Conservation (phyloP, 2,888 invertebrate genomes). For the Drosophila meridiana region DNA sequence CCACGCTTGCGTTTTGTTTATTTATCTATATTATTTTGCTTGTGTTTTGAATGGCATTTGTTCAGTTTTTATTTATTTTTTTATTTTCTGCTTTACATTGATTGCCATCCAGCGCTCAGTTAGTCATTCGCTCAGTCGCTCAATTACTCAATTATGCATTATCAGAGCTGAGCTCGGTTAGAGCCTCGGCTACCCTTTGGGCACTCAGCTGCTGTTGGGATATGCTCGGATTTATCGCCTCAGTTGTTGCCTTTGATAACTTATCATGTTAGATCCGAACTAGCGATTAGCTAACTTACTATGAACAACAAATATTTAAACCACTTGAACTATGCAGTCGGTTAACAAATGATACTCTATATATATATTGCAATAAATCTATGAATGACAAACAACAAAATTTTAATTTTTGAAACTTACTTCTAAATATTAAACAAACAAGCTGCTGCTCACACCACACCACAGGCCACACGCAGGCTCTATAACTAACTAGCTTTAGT, state of each 20-base stretch:
- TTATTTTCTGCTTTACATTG: slow-evolving; percentile 29
- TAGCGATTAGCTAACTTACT: slow-evolving; percentile 24
- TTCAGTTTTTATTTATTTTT: slow-evolving; percentile 17
- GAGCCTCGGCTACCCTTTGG: slow-evolving; percentile 8
- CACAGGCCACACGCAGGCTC: slow-evolving; percentile 26
- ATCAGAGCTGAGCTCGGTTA: slow-evolving; percentile 11
- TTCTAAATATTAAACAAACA: neutral
- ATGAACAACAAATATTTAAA: neutral
- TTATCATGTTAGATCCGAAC: slow-evolving; percentile 55
- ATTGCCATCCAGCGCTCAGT: slow-evolving; percentile 49
- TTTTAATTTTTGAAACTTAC: slow-evolving; percentile 25
- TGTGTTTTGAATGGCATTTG: slow-evolving; percentile 40
- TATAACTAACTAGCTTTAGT: slow-evolving; percentile 44
- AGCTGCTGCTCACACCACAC: slow-evolving; percentile 30
- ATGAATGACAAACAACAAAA: neutral
- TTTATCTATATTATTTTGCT: slow-evolving; percentile 28
- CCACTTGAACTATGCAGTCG: slow-evolving; percentile 3
- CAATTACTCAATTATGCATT: slow-evolving; percentile 37
- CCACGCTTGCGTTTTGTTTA: slow-evolving; percentile 28
- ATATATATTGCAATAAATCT: neutral
- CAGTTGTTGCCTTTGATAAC: slow-evolving; percentile 42
- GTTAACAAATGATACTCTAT: neutral
- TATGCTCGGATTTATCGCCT: slow-evolving; percentile 3
- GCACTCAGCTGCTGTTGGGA: neutral
- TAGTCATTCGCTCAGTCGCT: slow-evolving; percentile 41